Base-by-base conservation (phyloP, 2,113 vertebrate species). In the Epinephelus moara region DNA sequence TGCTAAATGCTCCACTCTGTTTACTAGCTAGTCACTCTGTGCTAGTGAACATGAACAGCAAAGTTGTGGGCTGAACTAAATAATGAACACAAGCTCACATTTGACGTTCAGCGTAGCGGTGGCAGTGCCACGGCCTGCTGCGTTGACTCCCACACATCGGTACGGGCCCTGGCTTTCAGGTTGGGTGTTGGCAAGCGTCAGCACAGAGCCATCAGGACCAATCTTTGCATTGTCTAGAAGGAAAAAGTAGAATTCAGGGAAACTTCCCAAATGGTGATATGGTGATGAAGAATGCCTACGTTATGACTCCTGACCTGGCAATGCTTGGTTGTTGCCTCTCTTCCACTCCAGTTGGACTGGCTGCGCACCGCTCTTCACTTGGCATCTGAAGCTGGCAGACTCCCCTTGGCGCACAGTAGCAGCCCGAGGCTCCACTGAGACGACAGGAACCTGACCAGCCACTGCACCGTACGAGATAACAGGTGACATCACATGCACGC, bases 161-260 rank as follows among this genome's bases (percentile, higher is more conserved):
- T 98, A 99, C 52, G 96, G 82, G 0, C 98, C 98, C 0, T 97
- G 97, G 95, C 99, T 98, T 79, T 84, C 87, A 56, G 92, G 94
- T 0, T 92, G 93, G 60, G 94, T 87, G 0, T 88, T 78, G 0
- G 94, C 47, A 27, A 99, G 87, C 7, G 96, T 97, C 90, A 99
- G 93, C 72, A 97, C 89, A 0, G 96, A 96, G 76, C 97, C 97
- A 0, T 97, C 96, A 59, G 95, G 76, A 3, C 97, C 97, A 50
- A 97, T 81, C 84, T 96, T 97, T 70, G 96, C 91, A 0, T 99
- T 99, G 71, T 97, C 98, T 99, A 84, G 0, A 59, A 30, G 61
- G 9, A 23, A 60, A 72, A 49, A 14, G 42, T 1, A 64, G 17
- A 15, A 47, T 62, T 66, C 11, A 27, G 42, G 52, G 21, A 57